These are phyloP conservation scores for Rhombomys opimus DNA, from an alignment of 2,113 vertebrate species.

Conservation along the genomic window DNA sequence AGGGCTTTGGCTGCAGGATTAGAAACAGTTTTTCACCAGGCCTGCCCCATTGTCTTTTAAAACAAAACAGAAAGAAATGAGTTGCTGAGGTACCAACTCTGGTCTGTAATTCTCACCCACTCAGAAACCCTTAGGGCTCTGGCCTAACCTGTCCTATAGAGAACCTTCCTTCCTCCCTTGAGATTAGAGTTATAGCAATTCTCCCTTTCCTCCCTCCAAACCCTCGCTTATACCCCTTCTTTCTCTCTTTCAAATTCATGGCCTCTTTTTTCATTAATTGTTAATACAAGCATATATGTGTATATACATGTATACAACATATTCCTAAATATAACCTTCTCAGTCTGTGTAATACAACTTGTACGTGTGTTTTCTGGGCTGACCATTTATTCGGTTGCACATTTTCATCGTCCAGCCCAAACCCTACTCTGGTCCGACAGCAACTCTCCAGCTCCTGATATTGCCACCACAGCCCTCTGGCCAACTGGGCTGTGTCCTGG, in stretches of 20 bases:
- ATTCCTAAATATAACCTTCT: neutral
- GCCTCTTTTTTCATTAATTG: neutral
- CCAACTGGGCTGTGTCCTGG: neutral
- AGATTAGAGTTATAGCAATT: neutral
- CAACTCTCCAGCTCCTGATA: neutral
- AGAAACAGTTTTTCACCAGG: neutral
- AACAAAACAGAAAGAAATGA: neutral
- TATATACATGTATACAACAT: neutral
- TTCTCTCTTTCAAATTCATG: neutral
- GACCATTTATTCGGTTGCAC: neutral
- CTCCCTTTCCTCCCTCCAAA: neutral
- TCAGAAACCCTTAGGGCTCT: neutral
- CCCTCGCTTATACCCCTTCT: neutral
- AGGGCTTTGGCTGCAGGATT: neutral
- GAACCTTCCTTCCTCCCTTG: neutral
- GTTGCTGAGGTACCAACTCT: neutral
- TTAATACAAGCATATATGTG: neutral
- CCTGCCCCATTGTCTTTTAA: neutral
- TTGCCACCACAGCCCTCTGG: accelerated
- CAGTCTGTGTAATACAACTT: neutral
- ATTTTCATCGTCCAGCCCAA: neutral
- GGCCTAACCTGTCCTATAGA: neutral
- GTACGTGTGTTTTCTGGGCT: neutral
- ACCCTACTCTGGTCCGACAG: neutral
- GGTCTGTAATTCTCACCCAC: neutral